Base-by-base conservation (phyloP, 2,888 invertebrate species). In the Drosophila maculinotata region DNA sequence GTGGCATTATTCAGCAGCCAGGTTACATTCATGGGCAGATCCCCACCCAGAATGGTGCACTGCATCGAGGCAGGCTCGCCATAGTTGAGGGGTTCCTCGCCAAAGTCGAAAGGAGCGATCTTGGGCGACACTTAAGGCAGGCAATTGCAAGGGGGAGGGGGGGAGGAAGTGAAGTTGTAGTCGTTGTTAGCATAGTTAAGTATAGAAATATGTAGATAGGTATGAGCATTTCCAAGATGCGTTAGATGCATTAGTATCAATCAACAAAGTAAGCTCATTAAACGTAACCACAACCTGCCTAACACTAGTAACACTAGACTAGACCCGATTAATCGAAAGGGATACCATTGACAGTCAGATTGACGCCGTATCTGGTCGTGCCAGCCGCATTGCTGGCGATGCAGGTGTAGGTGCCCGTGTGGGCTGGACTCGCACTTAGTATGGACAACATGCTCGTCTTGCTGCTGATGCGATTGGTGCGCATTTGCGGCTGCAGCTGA, bases 341-440 rank as follows among this genome's bases (percentile, higher is more conserved):
- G 36, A 54, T 91, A 94, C 94, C 94, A 91, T 94, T 93, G 66
- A 94, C 93, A 88, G 93, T 92, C 65, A 94, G 91, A 73, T 92
- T 92, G 64, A 94, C 93, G 79, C 93, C 93, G 84, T 93, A 93
- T 44, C 91, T 90, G 62, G 92, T 91, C 54, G 90, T 90, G 84
- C 96, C 96, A 57, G 95, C 96, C 82, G 93, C 92, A 92, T 96
- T 96, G 91, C 93, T 93, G 53, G 95, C 95, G 70, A 93, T 92
- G 90, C 96, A 96, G 65, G 95, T 94, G 91, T 96, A 96, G 90
- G 94, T 94, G 74, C 96, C 96, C 64, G 94, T 94, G 89, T 96
- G 95, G 70, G 93, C 93, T 47, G 93, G 94, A 89, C 93, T 93
- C 51, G 93, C 94, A 70, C 93, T 93, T 20, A 88, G 75, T 69